Percentiles rank a stretch among this genome's conserved stretches.
These are phyloP conservation scores for Salarias fasciatus DNA, from an alignment of 2,797 vertebrate genomes.

Conservation along the genomic window DNA sequence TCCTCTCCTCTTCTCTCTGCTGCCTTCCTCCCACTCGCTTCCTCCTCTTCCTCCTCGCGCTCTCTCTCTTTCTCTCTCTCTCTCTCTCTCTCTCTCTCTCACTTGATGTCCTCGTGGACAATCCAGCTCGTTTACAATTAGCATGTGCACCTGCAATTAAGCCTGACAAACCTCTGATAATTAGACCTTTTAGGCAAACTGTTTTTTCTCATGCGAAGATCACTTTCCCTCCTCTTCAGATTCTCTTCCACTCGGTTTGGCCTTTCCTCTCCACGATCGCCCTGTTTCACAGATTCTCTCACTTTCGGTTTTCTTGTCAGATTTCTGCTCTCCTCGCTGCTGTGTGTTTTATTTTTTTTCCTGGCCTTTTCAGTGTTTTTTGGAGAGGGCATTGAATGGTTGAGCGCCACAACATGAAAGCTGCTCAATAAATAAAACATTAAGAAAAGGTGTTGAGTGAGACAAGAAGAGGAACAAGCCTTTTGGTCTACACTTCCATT, in stretches of 20 bases:
- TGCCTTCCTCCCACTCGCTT: conserved; percentile 69
- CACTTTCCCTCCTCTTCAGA: conserved; percentile 33
- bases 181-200: conserved; percentile 77
- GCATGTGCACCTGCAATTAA: conserved; percentile 83
- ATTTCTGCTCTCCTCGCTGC: conserved; percentile 15
- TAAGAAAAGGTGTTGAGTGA: conserved; percentile 48
- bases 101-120: conserved; percentile 64
- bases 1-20: conserved; percentile 60
- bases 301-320: conserved; percentile 2
- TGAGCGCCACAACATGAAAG: conserved; percentile 14
- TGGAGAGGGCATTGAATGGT: conserved; percentile 7
- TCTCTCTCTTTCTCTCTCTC: conserved; percentile 54
- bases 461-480: conserved; percentile 3
- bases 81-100: conserved; percentile 22
- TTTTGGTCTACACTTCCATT: conserved; percentile 38
- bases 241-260: conserved; percentile 15
- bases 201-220: conserved; percentile 39
- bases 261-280: conserved; percentile 15
- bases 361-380: conserved; percentile 30
- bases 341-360: conserved; percentile 13
- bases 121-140: conserved; percentile 81
- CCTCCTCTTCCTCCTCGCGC: conserved; percentile 60
- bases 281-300: conserved; percentile 21
- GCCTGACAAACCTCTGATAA: conserved; percentile 82
- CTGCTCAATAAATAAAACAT: conserved; percentile 57